phyloP scores from a whole-genome alignment of 2,888 invertebrate genomes.

The Lithophane leautieri region DNA sequence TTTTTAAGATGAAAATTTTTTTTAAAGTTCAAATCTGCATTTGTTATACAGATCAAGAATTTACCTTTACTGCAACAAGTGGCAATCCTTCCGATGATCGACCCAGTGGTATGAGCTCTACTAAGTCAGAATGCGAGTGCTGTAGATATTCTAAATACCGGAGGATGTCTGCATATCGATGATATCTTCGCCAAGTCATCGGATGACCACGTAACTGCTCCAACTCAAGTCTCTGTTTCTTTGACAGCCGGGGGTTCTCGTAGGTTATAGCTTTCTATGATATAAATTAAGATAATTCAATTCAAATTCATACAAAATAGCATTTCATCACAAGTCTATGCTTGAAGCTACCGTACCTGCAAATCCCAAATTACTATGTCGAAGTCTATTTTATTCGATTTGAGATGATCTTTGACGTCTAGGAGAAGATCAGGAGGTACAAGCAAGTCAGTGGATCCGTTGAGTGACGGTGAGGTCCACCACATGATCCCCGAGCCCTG shows the following conservation, averaged over 20 bases:
- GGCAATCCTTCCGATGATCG: conserved; percentile 93
- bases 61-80: conserved; percentile 93
- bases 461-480: conserved; percentile 87
- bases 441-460: conserved; percentile 92
- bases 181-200: conserved; percentile 93
- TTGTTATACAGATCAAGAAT: background rate
- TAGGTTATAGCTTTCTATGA: conserved; percentile 92
- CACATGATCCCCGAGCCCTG: conserved; percentile 88
- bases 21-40: background rate
- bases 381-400: conserved; percentile 91
- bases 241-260: conserved; percentile 92
- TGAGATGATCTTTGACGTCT: conserved; percentile 91
- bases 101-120: conserved; percentile 93
- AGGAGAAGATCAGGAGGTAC: conserved; percentile 92
- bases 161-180: conserved; percentile 93
- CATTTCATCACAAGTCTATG: too few relatives aligned
- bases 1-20: background rate
- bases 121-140: conserved; percentile 91
- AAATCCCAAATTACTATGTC: conserved; percentile 93
- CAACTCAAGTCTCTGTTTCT: conserved; percentile 91
- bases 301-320: background rate
- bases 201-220: conserved; percentile 91
- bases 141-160: conserved; percentile 93
- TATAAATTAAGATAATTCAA: conserved; percentile 28
- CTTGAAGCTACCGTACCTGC: conserved; percentile 85